Percentiles rank a stretch among this genome's conserved stretches.
Conservation (phyloP, 1,140 invertebrate genomes). For the Lepidostoma basale region DNA sequence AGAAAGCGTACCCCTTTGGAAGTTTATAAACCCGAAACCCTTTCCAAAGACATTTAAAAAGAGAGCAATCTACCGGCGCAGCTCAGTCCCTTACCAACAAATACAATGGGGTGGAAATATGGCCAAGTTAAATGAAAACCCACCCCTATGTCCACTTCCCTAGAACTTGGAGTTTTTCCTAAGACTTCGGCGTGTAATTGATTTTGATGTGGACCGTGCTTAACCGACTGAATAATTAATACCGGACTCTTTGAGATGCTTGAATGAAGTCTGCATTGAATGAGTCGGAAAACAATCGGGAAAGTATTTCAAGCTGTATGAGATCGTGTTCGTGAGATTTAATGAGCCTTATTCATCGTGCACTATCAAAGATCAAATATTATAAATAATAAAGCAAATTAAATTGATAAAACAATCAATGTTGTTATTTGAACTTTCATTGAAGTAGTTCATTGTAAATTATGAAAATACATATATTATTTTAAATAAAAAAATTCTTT, state of each 20-base stretch:
- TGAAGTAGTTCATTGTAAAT: too few relatives aligned
- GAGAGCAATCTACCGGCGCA: constrained; percentile 28
- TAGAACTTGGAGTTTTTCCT: not conserved
- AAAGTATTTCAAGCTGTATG: not conserved
- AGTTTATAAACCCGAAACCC: constrained; percentile 43
- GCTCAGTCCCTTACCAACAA: constrained; percentile 9
- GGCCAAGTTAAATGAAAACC: constrained; percentile 33
- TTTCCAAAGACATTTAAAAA: constrained; percentile 44
- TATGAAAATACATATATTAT: too few relatives aligned
- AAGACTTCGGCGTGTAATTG: constrained; percentile 15
- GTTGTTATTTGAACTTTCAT: too few relatives aligned
- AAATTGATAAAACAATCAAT: too few relatives aligned
- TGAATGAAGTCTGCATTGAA: not conserved
- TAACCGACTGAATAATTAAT: constrained; percentile 23
- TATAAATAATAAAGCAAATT: too few relatives aligned
- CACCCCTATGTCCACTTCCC: not conserved
- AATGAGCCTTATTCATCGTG: too few relatives aligned
- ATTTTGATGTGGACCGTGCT: constrained; percentile 18
- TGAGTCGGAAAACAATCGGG: not conserved
- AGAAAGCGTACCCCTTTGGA: constrained; percentile 42
- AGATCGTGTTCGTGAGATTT: too few relatives aligned
- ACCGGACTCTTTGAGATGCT: constrained; percentile 3
- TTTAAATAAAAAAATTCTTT: too few relatives aligned
- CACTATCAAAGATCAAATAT: too few relatives aligned
- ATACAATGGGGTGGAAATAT: constrained; percentile 38